These are phyloP conservation scores for Erebia ligea DNA, from an alignment of 2,888 invertebrate genomes.

Conservation along the genomic window DNA sequence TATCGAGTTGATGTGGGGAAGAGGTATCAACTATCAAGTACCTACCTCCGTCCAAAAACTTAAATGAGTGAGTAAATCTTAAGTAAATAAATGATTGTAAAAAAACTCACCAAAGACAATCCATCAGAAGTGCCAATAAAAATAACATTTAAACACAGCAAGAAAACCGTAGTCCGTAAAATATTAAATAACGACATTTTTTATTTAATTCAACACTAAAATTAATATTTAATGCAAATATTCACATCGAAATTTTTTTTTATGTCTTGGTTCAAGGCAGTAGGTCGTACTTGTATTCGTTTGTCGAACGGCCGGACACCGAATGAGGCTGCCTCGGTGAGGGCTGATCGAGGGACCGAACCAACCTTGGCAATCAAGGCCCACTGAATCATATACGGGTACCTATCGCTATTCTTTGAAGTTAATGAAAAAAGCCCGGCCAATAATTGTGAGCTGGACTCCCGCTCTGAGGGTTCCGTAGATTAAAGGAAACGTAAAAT, in stretches of 20 bases:
- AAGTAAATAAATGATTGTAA: neutral
- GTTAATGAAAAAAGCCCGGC: constrained; percentile 19
- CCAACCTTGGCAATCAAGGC: constrained; percentile 70
- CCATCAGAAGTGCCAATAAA: constrained; percentile 61
- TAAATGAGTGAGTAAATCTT: no score
- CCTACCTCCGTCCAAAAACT: no score
- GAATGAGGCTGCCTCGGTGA: constrained; percentile 43
- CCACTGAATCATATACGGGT: constrained; percentile 58
- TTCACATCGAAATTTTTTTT: constrained; percentile 3
- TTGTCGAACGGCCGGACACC: constrained; percentile 32
- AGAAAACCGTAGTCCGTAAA: constrained; percentile 53
- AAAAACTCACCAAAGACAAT: constrained; percentile 58
- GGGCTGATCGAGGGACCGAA: constrained; percentile 55
- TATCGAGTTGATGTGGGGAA: no score
- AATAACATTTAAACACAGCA: constrained; percentile 60
- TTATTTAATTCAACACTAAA: neutral
- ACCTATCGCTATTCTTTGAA: constrained; percentile 38
- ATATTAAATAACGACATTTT: constrained; percentile 23
- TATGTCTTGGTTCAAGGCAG: constrained; percentile 10
- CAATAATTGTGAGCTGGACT: no score
- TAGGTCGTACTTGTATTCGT: constrained; percentile 17
- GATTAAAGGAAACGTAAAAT: no score
- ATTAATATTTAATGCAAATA: neutral
- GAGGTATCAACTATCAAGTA: no score
- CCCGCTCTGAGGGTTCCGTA: no score